Evolutionary conservation across 2,797 vertebrate species (phyloP).

Genomic region (Sebastes steindachneri): DNA sequence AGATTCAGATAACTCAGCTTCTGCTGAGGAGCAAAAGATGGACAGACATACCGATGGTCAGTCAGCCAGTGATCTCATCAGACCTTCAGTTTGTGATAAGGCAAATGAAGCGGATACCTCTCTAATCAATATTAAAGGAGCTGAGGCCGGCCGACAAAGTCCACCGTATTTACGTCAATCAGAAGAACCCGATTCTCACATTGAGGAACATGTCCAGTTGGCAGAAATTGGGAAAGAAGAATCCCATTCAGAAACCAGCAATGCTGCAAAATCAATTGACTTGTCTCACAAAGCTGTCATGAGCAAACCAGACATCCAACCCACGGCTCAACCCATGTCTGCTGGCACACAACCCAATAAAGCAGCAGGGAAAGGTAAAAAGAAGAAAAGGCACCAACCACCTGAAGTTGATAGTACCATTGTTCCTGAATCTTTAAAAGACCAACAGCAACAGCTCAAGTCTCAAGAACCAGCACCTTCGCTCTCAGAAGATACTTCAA

Average conservation of each 20-base stretch:
- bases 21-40: not conserved
- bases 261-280: not conserved
- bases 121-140: not conserved
- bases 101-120: not conserved
- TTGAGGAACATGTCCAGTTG: not conserved
- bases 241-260: not conserved
- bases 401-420: not conserved
- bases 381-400: conserved; percentile 37
- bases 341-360: conserved; percentile 8
- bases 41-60: not conserved
- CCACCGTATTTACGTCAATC: not conserved
- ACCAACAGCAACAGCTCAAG: conserved; percentile 21
- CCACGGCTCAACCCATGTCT: not conserved
- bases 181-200: not conserved
- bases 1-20: not conserved
- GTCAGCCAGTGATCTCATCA: not conserved
- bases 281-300: not conserved
- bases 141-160: conserved; percentile 24
- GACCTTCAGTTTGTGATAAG: conserved; percentile 4
- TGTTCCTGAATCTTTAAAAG: conserved; percentile 20
- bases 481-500: conserved; percentile 34
- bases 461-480: conserved; percentile 16
- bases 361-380: conserved; percentile 17
- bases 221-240: not conserved
- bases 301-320: not conserved